Evolutionary conservation across 2,113 vertebrate species (phyloP).

Genomic region (Erythrocercus mccallii): DNA sequence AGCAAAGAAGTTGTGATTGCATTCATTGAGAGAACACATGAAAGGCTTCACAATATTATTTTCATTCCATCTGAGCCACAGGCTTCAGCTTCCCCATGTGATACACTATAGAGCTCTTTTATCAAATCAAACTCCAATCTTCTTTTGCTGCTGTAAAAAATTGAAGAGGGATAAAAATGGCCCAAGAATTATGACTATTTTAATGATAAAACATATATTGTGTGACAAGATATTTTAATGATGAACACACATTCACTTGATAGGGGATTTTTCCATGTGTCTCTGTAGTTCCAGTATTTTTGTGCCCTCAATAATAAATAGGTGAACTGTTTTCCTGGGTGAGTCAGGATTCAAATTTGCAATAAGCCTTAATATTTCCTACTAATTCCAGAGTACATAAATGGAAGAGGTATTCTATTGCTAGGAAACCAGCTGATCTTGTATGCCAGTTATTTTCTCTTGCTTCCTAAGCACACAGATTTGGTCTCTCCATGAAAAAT

Average conservation of each 20-base stretch:
- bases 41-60: not conserved
- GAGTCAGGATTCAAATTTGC: not conserved
- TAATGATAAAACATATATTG: not conserved
- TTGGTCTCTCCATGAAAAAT: not conserved
- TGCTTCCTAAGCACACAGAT: constrained; percentile 4
- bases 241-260: not conserved
- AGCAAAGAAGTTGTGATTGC: not conserved
- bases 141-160: not conserved
- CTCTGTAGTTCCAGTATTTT: not conserved
- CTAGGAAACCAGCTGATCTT: constrained; percentile 24
- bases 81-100: not conserved
- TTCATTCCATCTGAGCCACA: not conserved
- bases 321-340: not conserved
- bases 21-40: not conserved
- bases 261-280: not conserved
- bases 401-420: constrained; percentile 10
- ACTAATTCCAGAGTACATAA: not conserved
- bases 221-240: not conserved
- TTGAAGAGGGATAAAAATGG: not conserved
- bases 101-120: not conserved
- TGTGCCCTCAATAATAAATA: not conserved
- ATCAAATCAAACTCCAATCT: not conserved
- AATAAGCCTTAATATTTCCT: constrained; percentile 18
- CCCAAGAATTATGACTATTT: not conserved
- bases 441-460: constrained; percentile 50